Percentiles rank a stretch among this genome's conserved stretches.
Conservation (phyloP, 2,888 invertebrate genomes). For the Chesias legatella region DNA sequence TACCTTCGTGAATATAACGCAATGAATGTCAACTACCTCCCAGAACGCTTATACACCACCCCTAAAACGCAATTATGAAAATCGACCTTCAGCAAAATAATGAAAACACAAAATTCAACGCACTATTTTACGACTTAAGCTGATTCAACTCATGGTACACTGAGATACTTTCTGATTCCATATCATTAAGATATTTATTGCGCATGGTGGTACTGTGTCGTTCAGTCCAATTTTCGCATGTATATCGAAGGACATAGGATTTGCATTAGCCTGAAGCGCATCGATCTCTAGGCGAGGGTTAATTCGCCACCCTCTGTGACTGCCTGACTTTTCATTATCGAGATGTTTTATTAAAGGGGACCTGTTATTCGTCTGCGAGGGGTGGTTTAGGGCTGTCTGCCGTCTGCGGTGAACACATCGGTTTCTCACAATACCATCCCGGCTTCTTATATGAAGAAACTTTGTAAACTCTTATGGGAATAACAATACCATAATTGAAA, state of each 20-base stretch:
- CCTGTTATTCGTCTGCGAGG: slow-evolving; percentile 50
- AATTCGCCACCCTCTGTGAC: slow-evolving; percentile 75
- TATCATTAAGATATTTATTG: slow-evolving; percentile 79
- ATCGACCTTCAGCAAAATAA: slow-evolving; percentile 39
- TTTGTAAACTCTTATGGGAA: no score
- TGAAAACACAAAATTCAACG: slow-evolving; percentile 45
- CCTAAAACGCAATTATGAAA: slow-evolving; percentile 23
- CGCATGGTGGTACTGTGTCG: slow-evolving; percentile 38
- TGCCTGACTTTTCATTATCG: slow-evolving; percentile 81
- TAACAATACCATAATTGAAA: no score
- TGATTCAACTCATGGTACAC: slow-evolving; percentile 39
- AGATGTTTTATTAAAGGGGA: slow-evolving; percentile 81
- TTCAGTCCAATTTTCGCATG: slow-evolving; percentile 57
- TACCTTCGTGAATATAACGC: slow-evolving; percentile 73
- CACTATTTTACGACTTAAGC: slow-evolving; percentile 37
- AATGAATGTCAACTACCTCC: slow-evolving; percentile 76
- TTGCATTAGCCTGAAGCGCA: slow-evolving; percentile 46
- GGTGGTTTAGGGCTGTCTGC: slow-evolving; percentile 65
- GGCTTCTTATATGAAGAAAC: slow-evolving; percentile 11
- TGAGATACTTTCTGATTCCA: slow-evolving; percentile 78
- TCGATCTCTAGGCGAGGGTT: slow-evolving; percentile 51
- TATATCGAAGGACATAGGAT: slow-evolving; percentile 49
- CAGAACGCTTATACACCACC: slow-evolving; percentile 32
- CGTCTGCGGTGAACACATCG: slow-evolving; percentile 39
- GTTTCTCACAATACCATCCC: slow-evolving; percentile 4